Evolutionary conservation across 2,113 vertebrate genomes (phyloP).

Genomic region (Caloenas nicobarica): DNA sequence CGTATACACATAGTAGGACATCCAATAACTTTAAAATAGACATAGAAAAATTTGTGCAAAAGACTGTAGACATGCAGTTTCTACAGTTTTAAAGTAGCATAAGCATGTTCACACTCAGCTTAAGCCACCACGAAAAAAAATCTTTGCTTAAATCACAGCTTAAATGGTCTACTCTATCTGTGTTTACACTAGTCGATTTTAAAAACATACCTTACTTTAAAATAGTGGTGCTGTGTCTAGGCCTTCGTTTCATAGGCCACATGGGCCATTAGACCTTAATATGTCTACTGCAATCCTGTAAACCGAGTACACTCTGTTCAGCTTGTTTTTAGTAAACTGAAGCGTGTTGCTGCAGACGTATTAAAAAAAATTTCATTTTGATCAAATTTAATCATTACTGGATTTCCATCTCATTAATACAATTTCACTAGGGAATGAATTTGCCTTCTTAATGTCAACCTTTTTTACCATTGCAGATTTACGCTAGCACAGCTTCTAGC

Average conservation of each 20-base stretch:
- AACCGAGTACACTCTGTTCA: fast-evolving
- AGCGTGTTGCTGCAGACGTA: not conserved
- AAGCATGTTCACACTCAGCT: not conserved
- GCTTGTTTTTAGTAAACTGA: not conserved
- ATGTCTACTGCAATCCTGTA: not conserved
- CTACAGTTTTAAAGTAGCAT: not conserved
- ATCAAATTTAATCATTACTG: not conserved
- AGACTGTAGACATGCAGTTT: not conserved
- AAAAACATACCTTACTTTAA: not conserved
- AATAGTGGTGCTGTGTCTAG: not conserved
- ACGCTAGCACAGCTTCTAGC: not conserved
- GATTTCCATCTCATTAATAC: not conserved
- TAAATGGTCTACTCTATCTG: not conserved
- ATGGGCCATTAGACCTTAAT: not conserved
- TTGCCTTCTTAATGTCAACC: not conserved
- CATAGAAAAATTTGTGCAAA: not conserved
- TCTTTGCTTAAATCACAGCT: not conserved
- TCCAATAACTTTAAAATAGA: not conserved
- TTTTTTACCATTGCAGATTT: not conserved
- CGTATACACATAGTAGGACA: not conserved
- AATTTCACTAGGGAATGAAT: not conserved
- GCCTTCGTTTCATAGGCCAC: not conserved
- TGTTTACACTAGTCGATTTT: not conserved
- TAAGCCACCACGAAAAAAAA: not conserved
- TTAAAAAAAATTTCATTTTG: not conserved